phyloP scores from a whole-genome alignment of 2,888 invertebrate species.

The Quadriops clusia region DNA sequence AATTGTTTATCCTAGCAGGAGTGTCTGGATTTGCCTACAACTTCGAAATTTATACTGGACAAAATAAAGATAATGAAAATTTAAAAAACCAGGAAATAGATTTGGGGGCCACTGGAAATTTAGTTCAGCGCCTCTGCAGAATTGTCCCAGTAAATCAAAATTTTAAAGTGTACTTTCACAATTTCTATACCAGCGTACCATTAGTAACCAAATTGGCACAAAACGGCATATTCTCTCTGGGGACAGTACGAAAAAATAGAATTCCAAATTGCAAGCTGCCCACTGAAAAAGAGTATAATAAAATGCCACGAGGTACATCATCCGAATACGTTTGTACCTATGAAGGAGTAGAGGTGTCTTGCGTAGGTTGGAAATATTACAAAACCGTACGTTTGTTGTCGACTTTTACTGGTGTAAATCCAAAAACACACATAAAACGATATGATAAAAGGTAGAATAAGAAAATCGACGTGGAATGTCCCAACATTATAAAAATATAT shows the following conservation, averaged over 20 bases:
- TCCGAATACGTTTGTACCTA: slow-evolving; percentile 19
- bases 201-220: slow-evolving; percentile 21
- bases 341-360: slow-evolving; percentile 17
- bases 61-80: too few relatives aligned
- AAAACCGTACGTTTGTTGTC: slow-evolving; percentile 20
- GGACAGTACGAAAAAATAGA: slow-evolving; percentile 24
- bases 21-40: too few relatives aligned
- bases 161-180: slow-evolving; percentile 27
- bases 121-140: slow-evolving; percentile 25
- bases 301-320: slow-evolving; percentile 19
- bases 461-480: slow-evolving; percentile 16
- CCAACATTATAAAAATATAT: slow-evolving; percentile 17
- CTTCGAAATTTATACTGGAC: too few relatives aligned
- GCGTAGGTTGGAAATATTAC: slow-evolving; percentile 19
- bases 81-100: too few relatives aligned
- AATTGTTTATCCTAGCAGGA: slow-evolving; percentile 3
- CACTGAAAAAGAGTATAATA: slow-evolving; percentile 20
- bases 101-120: slow-evolving; percentile 25
- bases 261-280: slow-evolving; percentile 26
- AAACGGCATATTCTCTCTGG: slow-evolving; percentile 22
- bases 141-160: slow-evolving; percentile 23
- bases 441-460: slow-evolving; percentile 15
- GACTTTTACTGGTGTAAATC: slow-evolving; percentile 15
- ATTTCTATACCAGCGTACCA: slow-evolving; percentile 23
- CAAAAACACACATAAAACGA: slow-evolving; percentile 9